A percentile compares a stretch with the other conserved stretches of the same genome.
Evolutionary conservation across 2,888 invertebrate species (phyloP).

Genomic region (Physocephala rufipes): DNA sequence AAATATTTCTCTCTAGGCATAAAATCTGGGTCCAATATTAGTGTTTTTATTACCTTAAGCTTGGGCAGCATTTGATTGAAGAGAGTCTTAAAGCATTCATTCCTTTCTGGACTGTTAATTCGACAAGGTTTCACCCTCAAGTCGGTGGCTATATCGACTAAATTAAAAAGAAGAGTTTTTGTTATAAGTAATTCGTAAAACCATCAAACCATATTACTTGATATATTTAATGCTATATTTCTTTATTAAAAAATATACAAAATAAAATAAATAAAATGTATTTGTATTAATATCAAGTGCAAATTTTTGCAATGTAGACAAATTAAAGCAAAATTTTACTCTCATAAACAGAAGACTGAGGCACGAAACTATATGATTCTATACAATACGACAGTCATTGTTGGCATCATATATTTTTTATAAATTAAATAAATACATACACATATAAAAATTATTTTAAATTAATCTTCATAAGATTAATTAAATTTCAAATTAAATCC

Average conservation of each 20-base stretch:
- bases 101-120: slow-evolving; percentile 69
- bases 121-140: slow-evolving; percentile 65
- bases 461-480: too few species aligned
- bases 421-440: too few species aligned
- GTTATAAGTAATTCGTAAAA: not conserved
- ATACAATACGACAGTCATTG: too few species aligned
- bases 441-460: too few species aligned
- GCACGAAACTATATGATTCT: too few species aligned
- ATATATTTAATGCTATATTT: not conserved
- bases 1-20: not conserved
- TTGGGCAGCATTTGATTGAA: slow-evolving; percentile 67
- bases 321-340: too few species aligned
- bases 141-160: slow-evolving; percentile 43
- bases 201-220: not conserved
- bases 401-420: too few species aligned
- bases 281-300: too few species aligned
- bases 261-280: not conserved
- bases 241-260: not conserved
- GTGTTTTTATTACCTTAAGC: slow-evolving; percentile 51
- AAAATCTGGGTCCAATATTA: not conserved
- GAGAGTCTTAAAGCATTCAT: slow-evolving; percentile 70
- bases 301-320: too few species aligned
- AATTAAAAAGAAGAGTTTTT: not conserved
- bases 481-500: too few species aligned
- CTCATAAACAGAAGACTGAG: too few species aligned